Percentiles rank a stretch among this genome's conserved stretches.
Conservation (phyloP, 2,888 invertebrate species). For the Aporophyla lueneburgensis region DNA sequence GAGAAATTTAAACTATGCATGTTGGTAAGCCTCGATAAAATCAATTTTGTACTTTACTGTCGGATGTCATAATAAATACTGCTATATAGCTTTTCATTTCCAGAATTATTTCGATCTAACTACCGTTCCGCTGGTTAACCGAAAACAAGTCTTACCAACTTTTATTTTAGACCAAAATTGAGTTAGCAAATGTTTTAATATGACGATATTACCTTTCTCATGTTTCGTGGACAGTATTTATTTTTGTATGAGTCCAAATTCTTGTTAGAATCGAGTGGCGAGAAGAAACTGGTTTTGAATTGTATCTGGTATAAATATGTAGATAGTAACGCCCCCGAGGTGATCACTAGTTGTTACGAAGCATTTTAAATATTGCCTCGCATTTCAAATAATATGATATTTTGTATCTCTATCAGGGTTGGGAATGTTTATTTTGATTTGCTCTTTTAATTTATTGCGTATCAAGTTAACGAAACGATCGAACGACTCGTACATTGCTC, state of each 20-base stretch:
- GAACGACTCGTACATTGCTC: slow-evolving; percentile 58
- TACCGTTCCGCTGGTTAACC: slow-evolving; percentile 70
- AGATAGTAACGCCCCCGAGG: slow-evolving; percentile 86
- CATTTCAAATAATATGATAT: slow-evolving; percentile 78
- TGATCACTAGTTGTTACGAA: slow-evolving; percentile 82
- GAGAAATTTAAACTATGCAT: slow-evolving; percentile 83
- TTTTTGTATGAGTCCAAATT: slow-evolving; percentile 89
- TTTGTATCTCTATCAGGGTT: slow-evolving; percentile 75
- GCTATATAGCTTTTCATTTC: slow-evolving; percentile 84
- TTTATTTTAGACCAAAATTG: slow-evolving; percentile 78
- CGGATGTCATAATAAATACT: slow-evolving; percentile 89
- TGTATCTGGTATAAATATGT: slow-evolving; percentile 87
- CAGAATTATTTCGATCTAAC: slow-evolving; percentile 80
- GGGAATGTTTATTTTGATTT: slow-evolving; percentile 69
- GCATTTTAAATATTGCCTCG: slow-evolving; percentile 81
- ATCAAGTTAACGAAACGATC: slow-evolving; percentile 65
- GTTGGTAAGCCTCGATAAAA: slow-evolving; percentile 84
- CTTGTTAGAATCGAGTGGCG: slow-evolving; percentile 88
- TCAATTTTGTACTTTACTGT: slow-evolving; percentile 89
- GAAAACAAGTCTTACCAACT: slow-evolving; percentile 80
- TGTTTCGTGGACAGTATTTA: slow-evolving; percentile 89
- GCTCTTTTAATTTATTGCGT: slow-evolving; percentile 66
- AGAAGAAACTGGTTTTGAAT: slow-evolving; percentile 86
- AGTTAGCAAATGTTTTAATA: slow-evolving; percentile 78
- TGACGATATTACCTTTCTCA: slow-evolving; percentile 85